Percentiles rank a stretch among this genome's conserved stretches.
Conservation (phyloP, 2,113 vertebrate species). For the Cephalopterus ornatus region DNA sequence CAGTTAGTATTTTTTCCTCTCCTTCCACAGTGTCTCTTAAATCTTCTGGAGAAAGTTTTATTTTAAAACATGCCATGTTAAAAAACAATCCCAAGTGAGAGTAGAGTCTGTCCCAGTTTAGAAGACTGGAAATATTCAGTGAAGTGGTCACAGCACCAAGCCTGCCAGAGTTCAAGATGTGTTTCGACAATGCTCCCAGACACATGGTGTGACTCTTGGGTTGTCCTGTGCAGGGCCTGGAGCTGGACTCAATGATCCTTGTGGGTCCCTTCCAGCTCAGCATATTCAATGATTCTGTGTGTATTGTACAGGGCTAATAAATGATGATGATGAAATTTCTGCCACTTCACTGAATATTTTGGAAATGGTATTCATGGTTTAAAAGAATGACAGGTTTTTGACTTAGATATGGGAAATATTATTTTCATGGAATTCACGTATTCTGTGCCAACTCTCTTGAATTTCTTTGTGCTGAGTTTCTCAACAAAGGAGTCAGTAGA, state of each 20-base stretch:
- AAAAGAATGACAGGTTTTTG: neutral
- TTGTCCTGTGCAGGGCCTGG: neutral
- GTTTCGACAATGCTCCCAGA: neutral
- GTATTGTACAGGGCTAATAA: neutral
- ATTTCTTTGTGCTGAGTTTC: neutral
- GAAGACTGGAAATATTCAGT: neutral
- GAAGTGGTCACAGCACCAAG: neutral
- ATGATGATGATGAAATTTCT: neutral
- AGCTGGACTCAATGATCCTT: neutral
- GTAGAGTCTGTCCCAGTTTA: neutral
- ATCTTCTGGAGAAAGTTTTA: neutral
- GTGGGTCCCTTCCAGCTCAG: neutral
- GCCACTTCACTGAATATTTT: neutral
- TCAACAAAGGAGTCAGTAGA: neutral
- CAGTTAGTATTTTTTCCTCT: fast-evolving
- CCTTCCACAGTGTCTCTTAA: neutral
- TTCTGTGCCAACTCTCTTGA: neutral
- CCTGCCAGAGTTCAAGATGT: neutral
- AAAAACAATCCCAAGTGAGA: neutral
- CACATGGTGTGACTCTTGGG: neutral
- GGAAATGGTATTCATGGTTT: neutral
- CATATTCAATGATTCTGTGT: neutral
- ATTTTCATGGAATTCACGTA: neutral
- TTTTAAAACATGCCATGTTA: neutral
- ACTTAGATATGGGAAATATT: neutral